Conservation (phyloP, 2,113 vertebrate species). For the Noturus placidus region DNA sequence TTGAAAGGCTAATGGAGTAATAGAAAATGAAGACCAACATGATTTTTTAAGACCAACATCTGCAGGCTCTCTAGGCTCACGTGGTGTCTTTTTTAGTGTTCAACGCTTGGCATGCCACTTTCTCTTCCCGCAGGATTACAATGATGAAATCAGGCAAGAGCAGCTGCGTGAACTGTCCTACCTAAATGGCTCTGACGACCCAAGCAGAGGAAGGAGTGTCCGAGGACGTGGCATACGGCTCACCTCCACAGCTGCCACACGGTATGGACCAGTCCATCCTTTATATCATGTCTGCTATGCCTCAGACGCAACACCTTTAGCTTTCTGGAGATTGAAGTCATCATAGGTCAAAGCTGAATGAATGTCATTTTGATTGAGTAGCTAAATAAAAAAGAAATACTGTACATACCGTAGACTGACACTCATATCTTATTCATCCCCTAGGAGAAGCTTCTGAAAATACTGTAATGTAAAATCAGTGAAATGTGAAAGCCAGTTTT, state of each 20-base stretch:
- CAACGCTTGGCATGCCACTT: not conserved
- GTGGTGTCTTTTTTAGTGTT: conserved; percentile 30
- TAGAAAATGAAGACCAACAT: not conserved
- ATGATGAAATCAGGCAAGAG: conserved; percentile 98
- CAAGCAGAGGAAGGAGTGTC: conserved; percentile 80
- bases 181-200: conserved; percentile 93
- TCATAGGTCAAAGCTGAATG: not conserved
- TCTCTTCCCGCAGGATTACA: conserved; percentile 86
- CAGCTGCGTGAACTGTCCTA: conserved; percentile 94
- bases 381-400: not conserved
- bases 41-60: not conserved
- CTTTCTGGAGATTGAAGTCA: not conserved
- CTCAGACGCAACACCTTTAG: not conserved
- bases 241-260: conserved; percentile 75
- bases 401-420: not conserved
- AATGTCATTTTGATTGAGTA: not conserved
- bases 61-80: not conserved
- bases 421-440: not conserved
- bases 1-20: not conserved
- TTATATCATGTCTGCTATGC: not conserved
- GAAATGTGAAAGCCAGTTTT: conserved; percentile 13
- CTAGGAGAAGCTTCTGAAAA: not conserved
- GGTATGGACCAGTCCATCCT: conserved; percentile 67
- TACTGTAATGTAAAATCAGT: not conserved
- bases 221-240: conserved; percentile 82